Percentiles rank a stretch among this genome's conserved stretches.
These are phyloP conservation scores for Hoplostethus atlanticus DNA, from an alignment of 2,797 vertebrate species.

Conservation along the genomic window DNA sequence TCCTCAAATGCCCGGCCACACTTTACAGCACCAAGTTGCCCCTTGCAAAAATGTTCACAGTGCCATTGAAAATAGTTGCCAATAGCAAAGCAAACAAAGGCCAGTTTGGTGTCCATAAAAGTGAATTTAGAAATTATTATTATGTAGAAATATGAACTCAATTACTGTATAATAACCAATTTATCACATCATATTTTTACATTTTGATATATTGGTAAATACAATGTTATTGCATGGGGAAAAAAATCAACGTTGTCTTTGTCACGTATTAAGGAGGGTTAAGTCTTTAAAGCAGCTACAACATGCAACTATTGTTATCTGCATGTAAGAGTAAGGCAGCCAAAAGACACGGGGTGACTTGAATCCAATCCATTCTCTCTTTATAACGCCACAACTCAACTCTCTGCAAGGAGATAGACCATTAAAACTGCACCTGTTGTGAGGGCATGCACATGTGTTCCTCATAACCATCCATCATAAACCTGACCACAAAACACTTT, in stretches of 20 bases:
- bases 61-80: constrained; percentile 37
- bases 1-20: constrained; percentile 67
- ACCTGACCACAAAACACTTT: constrained; percentile 44
- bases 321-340: constrained; percentile 5
- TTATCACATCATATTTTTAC: not conserved
- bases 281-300: not conserved
- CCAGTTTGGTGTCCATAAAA: constrained; percentile 18
- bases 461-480: constrained; percentile 52
- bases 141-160: not conserved
- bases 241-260: constrained; percentile 23
- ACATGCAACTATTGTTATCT: constrained; percentile 27
- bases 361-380: constrained; percentile 51
- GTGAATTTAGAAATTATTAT: constrained; percentile 3
- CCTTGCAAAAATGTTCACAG: constrained; percentile 53
- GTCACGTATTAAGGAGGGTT: constrained; percentile 4
- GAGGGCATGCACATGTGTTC: constrained; percentile 62
- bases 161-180: not conserved
- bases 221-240: not conserved
- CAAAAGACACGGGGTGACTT: constrained; percentile 32
- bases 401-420: constrained; percentile 45
- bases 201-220: not conserved
- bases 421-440: constrained; percentile 77
- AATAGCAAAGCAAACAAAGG: constrained; percentile 40
- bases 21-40: constrained; percentile 66
- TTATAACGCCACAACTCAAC: constrained; percentile 25